phyloP scores from a whole-genome alignment of 2,113 vertebrate species.

The Eptatretus burgeri region DNA sequence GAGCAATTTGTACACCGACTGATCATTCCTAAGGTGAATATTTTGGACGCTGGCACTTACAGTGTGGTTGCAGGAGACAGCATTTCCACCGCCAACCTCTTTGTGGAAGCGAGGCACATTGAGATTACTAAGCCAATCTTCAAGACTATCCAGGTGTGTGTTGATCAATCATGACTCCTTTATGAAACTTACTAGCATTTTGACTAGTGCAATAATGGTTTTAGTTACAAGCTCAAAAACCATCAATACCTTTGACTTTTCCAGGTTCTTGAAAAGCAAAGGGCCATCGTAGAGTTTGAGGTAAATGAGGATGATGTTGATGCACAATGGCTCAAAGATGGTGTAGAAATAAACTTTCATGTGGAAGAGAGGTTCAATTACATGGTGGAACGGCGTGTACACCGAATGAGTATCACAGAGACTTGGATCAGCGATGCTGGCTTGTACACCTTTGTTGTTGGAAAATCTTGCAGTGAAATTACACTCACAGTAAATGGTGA shows the following conservation, averaged over 20 bases:
- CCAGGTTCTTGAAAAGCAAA: slow-evolving; percentile 66
- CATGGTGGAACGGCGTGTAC: slow-evolving; percentile 39
- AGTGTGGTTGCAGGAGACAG: slow-evolving; percentile 69
- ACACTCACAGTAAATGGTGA: slow-evolving; percentile 48
- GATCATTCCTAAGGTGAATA: slow-evolving; percentile 45
- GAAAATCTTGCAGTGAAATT: slow-evolving; percentile 44
- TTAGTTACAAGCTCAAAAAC: too few species aligned
- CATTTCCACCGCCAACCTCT: slow-evolving; percentile 45
- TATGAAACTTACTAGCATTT: too few species aligned
- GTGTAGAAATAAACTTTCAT: slow-evolving; percentile 49
- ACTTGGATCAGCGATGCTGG: slow-evolving; percentile 55
- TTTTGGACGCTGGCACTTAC: slow-evolving; percentile 65
- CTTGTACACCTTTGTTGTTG: slow-evolving; percentile 62
- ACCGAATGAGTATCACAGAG: slow-evolving; percentile 63
- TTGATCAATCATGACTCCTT: background rate
- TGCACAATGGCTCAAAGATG: slow-evolving; percentile 62
- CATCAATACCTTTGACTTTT: too few species aligned
- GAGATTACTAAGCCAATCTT: slow-evolving; percentile 34
- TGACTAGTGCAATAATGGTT: too few species aligned
- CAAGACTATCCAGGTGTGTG: slow-evolving; percentile 38
- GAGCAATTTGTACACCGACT: slow-evolving; percentile 70
- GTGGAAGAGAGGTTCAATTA: slow-evolving; percentile 47
- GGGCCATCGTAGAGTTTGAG: slow-evolving; percentile 67
- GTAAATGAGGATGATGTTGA: slow-evolving; percentile 84
- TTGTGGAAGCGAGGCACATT: slow-evolving; percentile 65